These are phyloP conservation scores for Columbina picui DNA, from an alignment of 2,113 vertebrate genomes.

Conservation along the genomic window DNA sequence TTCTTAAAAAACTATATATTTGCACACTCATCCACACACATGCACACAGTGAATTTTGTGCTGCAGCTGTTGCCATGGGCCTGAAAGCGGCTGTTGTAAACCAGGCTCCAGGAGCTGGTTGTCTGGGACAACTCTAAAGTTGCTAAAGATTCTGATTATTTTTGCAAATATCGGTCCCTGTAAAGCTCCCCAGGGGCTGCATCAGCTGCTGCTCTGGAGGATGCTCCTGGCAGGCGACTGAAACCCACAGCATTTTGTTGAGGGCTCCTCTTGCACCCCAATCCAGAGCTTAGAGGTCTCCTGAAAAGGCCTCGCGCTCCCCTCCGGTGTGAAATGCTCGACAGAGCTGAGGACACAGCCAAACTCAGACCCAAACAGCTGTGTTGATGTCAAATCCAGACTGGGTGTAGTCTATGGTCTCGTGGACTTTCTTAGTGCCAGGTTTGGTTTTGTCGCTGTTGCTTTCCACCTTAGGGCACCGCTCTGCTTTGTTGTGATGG, in stretches of 20 bases:
- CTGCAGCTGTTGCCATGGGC: background rate
- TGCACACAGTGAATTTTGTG: background rate
- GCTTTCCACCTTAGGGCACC: constrained; percentile 61
- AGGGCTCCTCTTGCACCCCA: background rate
- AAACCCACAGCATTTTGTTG: background rate
- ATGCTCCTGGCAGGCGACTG: accelerated
- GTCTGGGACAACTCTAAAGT: background rate
- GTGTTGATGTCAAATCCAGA: constrained; percentile 92
- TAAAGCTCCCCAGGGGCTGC: background rate
- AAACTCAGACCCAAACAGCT: constrained; percentile 92
- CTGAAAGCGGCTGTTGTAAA: accelerated
- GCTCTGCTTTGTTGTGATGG: constrained; percentile 75
- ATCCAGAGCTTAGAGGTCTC: background rate
- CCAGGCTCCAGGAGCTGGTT: background rate
- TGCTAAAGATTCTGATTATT: background rate
- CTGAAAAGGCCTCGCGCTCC: background rate
- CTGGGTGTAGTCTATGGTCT: constrained; percentile 68
- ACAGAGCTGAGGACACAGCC: background rate
- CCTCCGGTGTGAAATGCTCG: background rate
- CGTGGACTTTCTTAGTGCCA: constrained; percentile 68
- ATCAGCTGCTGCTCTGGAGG: background rate
- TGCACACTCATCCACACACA: constrained; percentile 39
- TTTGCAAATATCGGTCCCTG: accelerated
- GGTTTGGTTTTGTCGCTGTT: constrained; percentile 60
- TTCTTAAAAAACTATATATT: background rate